Evolutionary conservation across 64 coral and sea anemone genomes (phyloP).

Genomic region (Montipora sp.): DNA sequence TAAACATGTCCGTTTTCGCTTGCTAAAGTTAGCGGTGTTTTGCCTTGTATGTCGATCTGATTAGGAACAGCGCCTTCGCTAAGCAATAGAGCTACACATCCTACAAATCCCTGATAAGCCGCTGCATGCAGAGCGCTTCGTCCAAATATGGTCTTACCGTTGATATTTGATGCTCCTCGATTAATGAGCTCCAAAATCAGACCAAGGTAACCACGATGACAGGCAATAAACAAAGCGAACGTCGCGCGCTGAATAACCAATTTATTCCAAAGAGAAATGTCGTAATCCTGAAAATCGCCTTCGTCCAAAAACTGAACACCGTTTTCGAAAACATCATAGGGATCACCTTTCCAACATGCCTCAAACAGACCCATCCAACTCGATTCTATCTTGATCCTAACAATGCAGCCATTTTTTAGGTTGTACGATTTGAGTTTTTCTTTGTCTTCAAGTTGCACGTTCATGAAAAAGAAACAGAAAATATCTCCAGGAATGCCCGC

Average conservation of each 20-base stretch:
- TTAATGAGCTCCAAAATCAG: slow-evolving; percentile 91
- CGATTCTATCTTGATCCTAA: slow-evolving; percentile 78
- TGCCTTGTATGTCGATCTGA: slow-evolving; percentile 78
- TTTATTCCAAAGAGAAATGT: slow-evolving; percentile 92
- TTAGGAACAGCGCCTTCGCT: slow-evolving; percentile 83
- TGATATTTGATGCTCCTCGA: slow-evolving; percentile 84
- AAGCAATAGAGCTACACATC: slow-evolving; percentile 88
- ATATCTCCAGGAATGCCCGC: slow-evolving; percentile 92
- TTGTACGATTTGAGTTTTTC: slow-evolving; percentile 60
- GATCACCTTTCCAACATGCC: slow-evolving; percentile 91
- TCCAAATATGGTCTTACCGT: slow-evolving; percentile 86
- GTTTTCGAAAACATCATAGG: slow-evolving; percentile 97
- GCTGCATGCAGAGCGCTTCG: slow-evolving; percentile 84
- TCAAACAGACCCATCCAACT: slow-evolving; percentile 82
- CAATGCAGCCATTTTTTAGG: slow-evolving; percentile 86
- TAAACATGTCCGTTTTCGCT: slow-evolving; percentile 85
- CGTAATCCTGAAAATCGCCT: slow-evolving; percentile 65
- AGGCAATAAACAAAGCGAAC: slow-evolving; percentile 90
- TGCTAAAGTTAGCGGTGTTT: slow-evolving; percentile 74
- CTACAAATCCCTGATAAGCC: slow-evolving; percentile 96
- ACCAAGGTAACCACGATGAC: slow-evolving; percentile 92
- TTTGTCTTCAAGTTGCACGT: slow-evolving; percentile 67
- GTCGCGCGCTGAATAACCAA: slow-evolving; percentile 90
- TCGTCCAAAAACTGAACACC: slow-evolving; percentile 85
- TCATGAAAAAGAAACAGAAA: slow-evolving; percentile 89